These are phyloP conservation scores for Upupa epops DNA, from an alignment of 2,113 vertebrate genomes.

Conservation along the genomic window DNA sequence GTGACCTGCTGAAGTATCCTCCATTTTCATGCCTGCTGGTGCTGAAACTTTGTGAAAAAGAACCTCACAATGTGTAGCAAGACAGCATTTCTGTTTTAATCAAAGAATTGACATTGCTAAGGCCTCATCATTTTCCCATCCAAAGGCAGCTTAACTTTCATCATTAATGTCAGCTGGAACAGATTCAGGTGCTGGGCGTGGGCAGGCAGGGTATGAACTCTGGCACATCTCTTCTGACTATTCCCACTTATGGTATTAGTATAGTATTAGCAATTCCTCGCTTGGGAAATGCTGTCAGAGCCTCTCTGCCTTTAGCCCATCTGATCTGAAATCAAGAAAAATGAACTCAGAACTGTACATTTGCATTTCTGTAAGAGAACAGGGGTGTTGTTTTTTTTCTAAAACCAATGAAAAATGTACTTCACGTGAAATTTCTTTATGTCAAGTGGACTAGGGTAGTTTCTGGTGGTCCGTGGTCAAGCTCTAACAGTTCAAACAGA, in stretches of 20 bases:
- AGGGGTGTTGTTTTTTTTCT: accelerated
- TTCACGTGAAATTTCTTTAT: background rate
- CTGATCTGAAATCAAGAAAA: background rate
- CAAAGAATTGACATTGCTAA: background rate
- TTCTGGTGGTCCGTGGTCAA: background rate
- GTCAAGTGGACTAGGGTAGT: background rate
- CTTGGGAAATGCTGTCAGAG: background rate
- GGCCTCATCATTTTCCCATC: background rate
- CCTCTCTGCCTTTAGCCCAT: background rate
- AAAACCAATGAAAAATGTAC: background rate
- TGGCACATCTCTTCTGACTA: background rate
- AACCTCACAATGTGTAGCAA: background rate
- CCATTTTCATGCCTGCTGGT: background rate
- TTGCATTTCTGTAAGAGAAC: background rate
- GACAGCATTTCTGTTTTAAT: background rate
- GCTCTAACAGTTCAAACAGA: background rate
- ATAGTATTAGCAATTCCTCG: background rate
- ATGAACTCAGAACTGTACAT: background rate
- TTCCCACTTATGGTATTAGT: background rate
- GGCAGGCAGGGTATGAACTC: background rate
- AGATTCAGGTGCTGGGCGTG: accelerated
- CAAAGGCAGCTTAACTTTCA: background rate
- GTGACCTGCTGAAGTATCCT: background rate
- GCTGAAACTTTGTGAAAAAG: background rate
- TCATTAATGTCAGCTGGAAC: background rate